phyloP scores from a whole-genome alignment of 2,888 invertebrate genomes.

The Tetramorium bicarinatum region DNA sequence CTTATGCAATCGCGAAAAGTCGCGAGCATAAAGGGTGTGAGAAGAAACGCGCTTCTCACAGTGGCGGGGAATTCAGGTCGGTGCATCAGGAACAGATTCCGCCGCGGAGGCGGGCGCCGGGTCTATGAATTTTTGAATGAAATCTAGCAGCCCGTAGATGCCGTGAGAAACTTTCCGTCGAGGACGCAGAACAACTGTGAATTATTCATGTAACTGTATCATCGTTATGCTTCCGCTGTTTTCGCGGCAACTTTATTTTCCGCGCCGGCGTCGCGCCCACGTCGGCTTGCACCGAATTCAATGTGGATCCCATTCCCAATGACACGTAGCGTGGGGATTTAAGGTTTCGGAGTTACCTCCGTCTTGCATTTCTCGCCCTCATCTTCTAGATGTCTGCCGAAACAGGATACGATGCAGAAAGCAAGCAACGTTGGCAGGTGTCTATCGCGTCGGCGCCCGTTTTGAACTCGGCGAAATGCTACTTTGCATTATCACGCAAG shows the following conservation, averaged over 20 bases:
- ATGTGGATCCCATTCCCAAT: conserved; percentile 76
- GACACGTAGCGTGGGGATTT: conserved; percentile 67
- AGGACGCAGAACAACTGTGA: conserved; percentile 75
- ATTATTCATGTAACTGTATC: conserved; percentile 82
- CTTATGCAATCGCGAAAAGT: conserved; percentile 43
- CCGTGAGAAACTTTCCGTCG: conserved; percentile 61
- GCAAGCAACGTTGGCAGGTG: conserved; percentile 14
- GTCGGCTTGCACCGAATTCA: conserved; percentile 76
- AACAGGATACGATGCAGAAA: conserved; percentile 32
- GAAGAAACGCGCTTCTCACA: conserved; percentile 27
- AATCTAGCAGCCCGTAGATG: conserved; percentile 39
- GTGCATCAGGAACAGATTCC: conserved; percentile 68
- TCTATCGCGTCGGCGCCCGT: conserved; percentile 21
- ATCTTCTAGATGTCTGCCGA: conserved; percentile 13
- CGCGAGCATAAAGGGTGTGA: conserved; percentile 18
- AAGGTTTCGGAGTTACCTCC: conserved; percentile 60
- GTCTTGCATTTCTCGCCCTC: conserved; percentile 15
- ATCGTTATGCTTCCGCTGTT: conserved; percentile 78
- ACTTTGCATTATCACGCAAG: conserved; percentile 5
- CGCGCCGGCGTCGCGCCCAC: conserved; percentile 60
- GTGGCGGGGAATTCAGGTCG: conserved; percentile 52
- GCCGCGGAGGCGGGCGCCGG: conserved; percentile 33
- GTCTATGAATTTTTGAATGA: conserved; percentile 74
- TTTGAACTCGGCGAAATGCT: not conserved
- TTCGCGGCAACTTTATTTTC: conserved; percentile 73